Percentiles rank a stretch among this genome's conserved stretches.
Evolutionary conservation across 2,113 vertebrate genomes (phyloP).

Genomic region (Myiagra hebetior): DNA sequence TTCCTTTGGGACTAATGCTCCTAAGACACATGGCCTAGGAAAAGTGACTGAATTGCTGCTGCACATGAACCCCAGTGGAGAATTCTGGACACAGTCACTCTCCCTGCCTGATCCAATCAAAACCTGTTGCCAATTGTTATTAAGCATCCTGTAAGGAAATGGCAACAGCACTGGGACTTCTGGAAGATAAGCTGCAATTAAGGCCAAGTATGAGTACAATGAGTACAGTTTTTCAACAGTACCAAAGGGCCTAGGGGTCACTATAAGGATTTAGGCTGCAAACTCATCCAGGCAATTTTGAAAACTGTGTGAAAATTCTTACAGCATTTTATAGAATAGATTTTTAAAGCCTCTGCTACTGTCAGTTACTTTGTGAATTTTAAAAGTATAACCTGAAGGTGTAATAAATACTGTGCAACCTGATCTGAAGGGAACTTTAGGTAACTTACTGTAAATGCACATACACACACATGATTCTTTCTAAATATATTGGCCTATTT

Average conservation of each 20-base stretch:
- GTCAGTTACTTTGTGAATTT: slow-evolving; percentile 21
- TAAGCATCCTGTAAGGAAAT: background rate
- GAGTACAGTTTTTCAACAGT: background rate
- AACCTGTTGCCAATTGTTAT: background rate
- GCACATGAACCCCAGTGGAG: background rate
- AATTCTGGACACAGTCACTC: background rate
- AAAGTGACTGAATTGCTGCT: background rate
- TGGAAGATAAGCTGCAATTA: background rate
- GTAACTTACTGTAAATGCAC: background rate
- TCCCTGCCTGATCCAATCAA: background rate
- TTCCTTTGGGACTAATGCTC: background rate
- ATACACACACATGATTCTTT: slow-evolving; percentile 31
- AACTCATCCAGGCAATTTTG: background rate
- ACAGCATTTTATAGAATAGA: background rate
- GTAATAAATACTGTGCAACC: slow-evolving; percentile 20
- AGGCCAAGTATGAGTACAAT: background rate
- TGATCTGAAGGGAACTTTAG: slow-evolving; percentile 33
- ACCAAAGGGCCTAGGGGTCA: background rate
- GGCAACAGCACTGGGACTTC: background rate
- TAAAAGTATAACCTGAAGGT: slow-evolving; percentile 40
- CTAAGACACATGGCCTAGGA: background rate
- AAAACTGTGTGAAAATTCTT: background rate
- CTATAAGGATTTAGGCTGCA: background rate
- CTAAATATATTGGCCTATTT: slow-evolving; percentile 77
- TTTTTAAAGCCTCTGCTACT: slow-evolving; percentile 4